Evolutionary conservation across 1,140 invertebrate genomes (phyloP).

Genomic region (Megathymus violae): DNA sequence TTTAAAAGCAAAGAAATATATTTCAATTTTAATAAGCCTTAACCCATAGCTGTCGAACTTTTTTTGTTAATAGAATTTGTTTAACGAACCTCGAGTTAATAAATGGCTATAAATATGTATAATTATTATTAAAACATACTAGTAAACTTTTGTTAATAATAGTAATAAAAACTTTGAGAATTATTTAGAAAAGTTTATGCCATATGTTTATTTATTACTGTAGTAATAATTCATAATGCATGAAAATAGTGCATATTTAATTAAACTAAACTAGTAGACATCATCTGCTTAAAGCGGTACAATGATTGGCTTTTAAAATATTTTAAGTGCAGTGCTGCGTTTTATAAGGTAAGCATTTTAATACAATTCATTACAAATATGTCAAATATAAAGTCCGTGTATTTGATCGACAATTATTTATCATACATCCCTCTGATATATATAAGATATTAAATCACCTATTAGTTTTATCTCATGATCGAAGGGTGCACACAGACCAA

Average conservation of each 20-base stretch:
- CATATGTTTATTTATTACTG: background rate
- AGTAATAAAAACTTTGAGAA: background rate
- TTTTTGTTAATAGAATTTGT: no score
- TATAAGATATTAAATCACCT: no score
- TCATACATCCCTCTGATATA: no score
- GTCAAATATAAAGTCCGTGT: no score
- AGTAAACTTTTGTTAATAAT: no score
- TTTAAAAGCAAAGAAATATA: conserved; percentile 50
- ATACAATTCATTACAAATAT: background rate
- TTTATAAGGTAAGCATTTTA: conserved; percentile 35
- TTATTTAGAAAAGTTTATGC: background rate
- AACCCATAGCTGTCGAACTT: no score
- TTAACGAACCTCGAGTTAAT: no score
- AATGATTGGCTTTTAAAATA: conserved; percentile 4
- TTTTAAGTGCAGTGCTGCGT: conserved; percentile 9
- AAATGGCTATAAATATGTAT: no score
- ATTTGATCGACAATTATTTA: no score
- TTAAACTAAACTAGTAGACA: conserved; percentile 1
- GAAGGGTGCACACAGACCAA: no score
- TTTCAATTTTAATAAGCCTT: background rate
- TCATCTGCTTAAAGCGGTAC: conserved; percentile 6
- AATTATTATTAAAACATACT: no score
- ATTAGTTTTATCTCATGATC: no score
- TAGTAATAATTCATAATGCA: background rate
- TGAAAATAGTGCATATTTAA: conserved; percentile 14